Evolutionary conservation across 2,113 vertebrate species (phyloP).

Genomic region (Gnathonemus echidnorhynchus): DNA sequence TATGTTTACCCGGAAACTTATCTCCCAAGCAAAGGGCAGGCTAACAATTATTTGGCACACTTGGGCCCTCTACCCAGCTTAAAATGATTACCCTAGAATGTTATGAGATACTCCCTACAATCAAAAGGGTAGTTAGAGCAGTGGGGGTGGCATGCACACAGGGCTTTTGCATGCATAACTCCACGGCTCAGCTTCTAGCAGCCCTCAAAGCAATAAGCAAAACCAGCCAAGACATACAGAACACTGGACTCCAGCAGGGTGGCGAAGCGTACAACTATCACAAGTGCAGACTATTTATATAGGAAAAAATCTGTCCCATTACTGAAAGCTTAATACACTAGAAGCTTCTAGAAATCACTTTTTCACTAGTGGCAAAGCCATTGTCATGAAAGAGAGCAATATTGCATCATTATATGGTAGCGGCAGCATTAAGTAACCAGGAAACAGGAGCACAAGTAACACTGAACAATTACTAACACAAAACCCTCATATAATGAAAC

Average conservation of each 20-base stretch:
- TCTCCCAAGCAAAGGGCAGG: constrained; percentile 11
- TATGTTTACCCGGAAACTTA: not conserved
- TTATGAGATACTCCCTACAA: constrained; percentile 35
- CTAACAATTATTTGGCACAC: constrained; percentile 37
- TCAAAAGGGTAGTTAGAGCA: constrained; percentile 21
- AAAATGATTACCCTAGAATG: constrained; percentile 37
- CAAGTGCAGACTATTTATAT: not conserved
- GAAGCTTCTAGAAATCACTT: not conserved
- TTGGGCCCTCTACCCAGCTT: constrained; percentile 5
- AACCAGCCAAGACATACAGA: not conserved
- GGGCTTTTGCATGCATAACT: not conserved
- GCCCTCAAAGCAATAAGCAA: not conserved
- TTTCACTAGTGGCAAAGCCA: not conserved
- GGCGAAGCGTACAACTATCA: not conserved
- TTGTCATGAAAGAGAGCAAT: not conserved
- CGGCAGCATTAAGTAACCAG: not conserved
- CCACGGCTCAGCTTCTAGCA: not conserved
- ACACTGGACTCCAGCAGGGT: not conserved
- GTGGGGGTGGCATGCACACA: constrained; percentile 5
- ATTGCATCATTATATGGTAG: not conserved
- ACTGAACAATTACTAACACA: not conserved
- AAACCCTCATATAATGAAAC: not conserved
- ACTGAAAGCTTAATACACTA: not conserved
- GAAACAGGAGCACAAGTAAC: not conserved
- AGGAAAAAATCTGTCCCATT: not conserved